Evolutionary conservation across 2,113 vertebrate genomes (phyloP), one percentile per base, ranked within the genome.

Genomic region (Notarius lentiginosus): DNA sequence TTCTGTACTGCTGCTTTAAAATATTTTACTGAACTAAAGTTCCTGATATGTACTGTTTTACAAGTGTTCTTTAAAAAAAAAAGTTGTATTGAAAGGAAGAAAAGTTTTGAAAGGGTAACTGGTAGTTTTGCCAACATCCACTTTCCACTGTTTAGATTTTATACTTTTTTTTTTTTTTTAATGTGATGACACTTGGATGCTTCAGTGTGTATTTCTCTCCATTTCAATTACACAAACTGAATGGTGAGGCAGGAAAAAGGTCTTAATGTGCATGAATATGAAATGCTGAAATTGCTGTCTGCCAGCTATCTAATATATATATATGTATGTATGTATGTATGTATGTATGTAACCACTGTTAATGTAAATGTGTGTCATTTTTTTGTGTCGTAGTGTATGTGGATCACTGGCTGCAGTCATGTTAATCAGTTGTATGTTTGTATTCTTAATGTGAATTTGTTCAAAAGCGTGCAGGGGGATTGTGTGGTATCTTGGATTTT

Each of bases 161-260:
- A 86, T 73, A 53, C 15, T 24, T 77, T 53, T 61, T 82, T 73
- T 83, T 83, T 85, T 76, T 60, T 60, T 81, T 70, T 53, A 77
- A 79, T 24, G 10, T 82, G 18, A 68, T 84, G 2, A 51, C 30
- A 55, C 70, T 66, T 82, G 65, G n/a, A 47, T 73, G 79, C 82
- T 83, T 89, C 77, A 86, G 77, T 81, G 27, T 30, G 17, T 89
- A 88, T 84, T 84, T 79, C 24, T 27, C 27, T 68, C 17, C 18
- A 56, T 53, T 70, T 80, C 30, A 87, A 84, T 66, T 9, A 56
- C 17, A 7, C 49, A 11, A 82, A 76, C 55, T 73, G 18, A 55
- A 79, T 84, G 66, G 73, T 75, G 47, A n/a, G 22, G 34, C 7
- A n/a, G 17, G 5, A 41, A 79, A 51, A 72, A 81, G n/a, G 5